Evolutionary conservation across 1,140 invertebrate genomes (phyloP).

Genomic region (Oedothorax gibbosus): DNA sequence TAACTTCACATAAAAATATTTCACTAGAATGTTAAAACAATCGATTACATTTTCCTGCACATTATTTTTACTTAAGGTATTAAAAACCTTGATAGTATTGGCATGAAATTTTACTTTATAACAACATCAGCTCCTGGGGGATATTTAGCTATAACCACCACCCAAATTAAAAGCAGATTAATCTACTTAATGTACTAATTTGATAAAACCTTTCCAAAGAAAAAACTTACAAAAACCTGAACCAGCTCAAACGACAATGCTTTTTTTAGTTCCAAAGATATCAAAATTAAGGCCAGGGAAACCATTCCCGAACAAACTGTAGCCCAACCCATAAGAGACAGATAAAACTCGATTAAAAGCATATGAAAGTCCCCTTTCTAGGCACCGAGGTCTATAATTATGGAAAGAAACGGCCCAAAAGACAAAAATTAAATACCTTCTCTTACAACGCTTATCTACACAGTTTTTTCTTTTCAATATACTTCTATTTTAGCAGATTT

Average conservation of each 20-base stretch:
- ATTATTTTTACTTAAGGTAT: too few species aligned
- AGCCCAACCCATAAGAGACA: slow-evolving; percentile 3
- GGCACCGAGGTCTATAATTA: slow-evolving; percentile 18
- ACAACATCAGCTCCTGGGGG: too few species aligned
- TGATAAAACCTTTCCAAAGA: too few species aligned
- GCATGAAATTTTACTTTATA: too few species aligned
- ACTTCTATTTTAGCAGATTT: neutral
- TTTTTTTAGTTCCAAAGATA: slow-evolving; percentile 8
- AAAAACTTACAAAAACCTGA: too few species aligned
- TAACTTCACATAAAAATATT: too few species aligned
- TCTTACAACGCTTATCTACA: slow-evolving; percentile 24
- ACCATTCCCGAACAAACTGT: neutral
- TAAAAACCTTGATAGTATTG: too few species aligned
- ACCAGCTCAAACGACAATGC: neutral
- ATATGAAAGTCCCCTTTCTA: slow-evolving; percentile 21
- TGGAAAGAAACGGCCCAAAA: neutral
- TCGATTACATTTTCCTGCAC: too few species aligned
- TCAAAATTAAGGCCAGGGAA: slow-evolving; percentile 17
- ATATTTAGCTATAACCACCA: too few species aligned
- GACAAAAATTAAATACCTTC: slow-evolving; percentile 34
- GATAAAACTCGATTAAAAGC: slow-evolving; percentile 37
- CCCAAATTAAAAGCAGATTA: too few species aligned
- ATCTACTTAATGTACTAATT: too few species aligned
- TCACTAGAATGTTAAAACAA: too few species aligned
- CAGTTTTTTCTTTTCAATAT: neutral